Percentiles rank a stretch among this genome's conserved stretches.
Evolutionary conservation across 53 echinoderm and acorn worm species (phyloP).

Genomic region (Glandiceps talaboti): DNA sequence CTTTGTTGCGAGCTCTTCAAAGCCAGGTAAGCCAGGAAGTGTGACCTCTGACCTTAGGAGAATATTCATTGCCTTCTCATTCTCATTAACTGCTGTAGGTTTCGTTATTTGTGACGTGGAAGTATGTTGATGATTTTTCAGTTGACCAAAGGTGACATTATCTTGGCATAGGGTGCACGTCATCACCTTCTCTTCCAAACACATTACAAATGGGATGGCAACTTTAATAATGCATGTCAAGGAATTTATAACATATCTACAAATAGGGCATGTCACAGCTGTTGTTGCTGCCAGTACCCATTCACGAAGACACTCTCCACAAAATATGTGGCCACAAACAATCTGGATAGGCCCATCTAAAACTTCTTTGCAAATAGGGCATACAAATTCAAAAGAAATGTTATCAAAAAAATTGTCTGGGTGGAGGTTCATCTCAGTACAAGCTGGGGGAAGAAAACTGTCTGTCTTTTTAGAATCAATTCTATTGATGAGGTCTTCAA

Average conservation of each 20-base stretch:
- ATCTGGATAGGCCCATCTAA: background rate
- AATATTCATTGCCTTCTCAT: too few relatives aligned
- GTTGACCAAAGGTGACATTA: background rate
- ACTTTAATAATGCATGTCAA: background rate
- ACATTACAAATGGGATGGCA: background rate
- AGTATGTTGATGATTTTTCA: background rate
- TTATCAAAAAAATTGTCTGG: background rate
- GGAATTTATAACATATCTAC: background rate
- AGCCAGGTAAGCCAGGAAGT: too few relatives aligned
- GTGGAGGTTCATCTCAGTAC: background rate
- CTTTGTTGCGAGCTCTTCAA: too few relatives aligned
- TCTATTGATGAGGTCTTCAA: background rate
- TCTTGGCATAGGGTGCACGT: background rate
- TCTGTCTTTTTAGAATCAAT: background rate
- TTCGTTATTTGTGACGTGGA: too few relatives aligned
- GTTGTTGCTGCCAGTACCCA: background rate
- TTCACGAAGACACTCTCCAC: background rate
- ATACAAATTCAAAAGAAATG: background rate
- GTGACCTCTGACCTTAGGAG: too few relatives aligned
- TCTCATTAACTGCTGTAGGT: too few relatives aligned
- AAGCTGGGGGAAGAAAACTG: background rate
- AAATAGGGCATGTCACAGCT: background rate
- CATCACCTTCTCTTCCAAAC: background rate
- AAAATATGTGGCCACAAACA: background rate
- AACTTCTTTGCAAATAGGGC: background rate